These are phyloP conservation scores for Cladorhizidae sp. DNA, from an alignment of 37 sponge, comb jelly and placozoan genomes.

Conservation along the genomic window DNA sequence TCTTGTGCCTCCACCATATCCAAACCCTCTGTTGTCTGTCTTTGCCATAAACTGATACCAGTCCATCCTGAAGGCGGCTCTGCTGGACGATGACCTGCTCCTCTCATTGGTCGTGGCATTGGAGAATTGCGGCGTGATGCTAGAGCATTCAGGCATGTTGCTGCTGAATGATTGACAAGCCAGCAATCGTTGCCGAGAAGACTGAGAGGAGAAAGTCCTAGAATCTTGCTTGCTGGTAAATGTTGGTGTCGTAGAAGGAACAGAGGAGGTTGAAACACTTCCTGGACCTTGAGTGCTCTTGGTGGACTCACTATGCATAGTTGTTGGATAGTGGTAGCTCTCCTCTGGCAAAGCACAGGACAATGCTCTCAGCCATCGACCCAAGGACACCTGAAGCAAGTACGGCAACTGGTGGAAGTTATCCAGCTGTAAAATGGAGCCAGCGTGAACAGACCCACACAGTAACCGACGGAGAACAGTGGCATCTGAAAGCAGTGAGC, in stretches of 20 bases:
- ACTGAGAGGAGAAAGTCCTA: constrained; percentile 8
- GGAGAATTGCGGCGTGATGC: neutral
- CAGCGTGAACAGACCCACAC: constrained; percentile 26
- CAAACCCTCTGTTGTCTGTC: constrained; percentile 2
- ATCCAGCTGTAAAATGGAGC: constrained; percentile 28
- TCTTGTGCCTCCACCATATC: constrained; percentile 18
- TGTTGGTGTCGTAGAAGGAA: neutral
- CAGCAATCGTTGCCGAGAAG: no score
- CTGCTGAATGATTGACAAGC: no score
- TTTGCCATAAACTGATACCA: constrained; percentile 35
- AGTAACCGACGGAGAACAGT: constrained; percentile 22
- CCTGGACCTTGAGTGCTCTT: neutral
- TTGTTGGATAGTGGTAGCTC: neutral
- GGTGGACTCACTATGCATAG: neutral
- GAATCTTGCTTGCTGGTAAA: neutral
- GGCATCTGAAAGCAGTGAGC: neutral
- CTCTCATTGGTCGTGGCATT: neutral
- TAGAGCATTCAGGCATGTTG: neutral
- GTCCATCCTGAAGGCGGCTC: constrained; percentile 24
- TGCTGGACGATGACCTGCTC: neutral
- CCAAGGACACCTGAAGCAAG: constrained; percentile 9
- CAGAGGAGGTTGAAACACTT: no score
- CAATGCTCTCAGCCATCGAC: constrained; percentile 16
- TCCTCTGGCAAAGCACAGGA: neutral
- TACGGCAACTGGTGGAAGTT: constrained; percentile 8